phyloP scores from a whole-genome alignment of 2,888 invertebrate species.

The Drosophila paramelanica region DNA sequence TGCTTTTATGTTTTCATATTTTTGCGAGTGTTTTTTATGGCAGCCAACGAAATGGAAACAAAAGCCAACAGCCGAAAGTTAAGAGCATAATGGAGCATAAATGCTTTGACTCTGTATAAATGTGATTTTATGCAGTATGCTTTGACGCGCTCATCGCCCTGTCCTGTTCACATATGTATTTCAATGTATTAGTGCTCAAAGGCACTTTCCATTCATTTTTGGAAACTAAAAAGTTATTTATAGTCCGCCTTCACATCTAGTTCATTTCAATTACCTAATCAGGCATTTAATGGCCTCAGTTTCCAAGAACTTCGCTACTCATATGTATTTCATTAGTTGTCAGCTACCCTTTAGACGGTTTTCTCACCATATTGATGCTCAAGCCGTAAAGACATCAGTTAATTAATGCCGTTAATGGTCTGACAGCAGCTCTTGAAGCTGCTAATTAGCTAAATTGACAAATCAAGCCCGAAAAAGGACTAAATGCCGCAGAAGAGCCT shows the following conservation, averaged over 20 bases:
- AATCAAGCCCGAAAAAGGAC: constrained; percentile 53
- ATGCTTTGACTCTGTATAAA: constrained; percentile 70
- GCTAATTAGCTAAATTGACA: constrained; percentile 75
- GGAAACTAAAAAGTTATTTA: too few species aligned
- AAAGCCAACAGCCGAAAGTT: constrained; percentile 57
- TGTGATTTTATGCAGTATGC: constrained; percentile 68
- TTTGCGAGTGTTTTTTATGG: constrained; percentile 60
- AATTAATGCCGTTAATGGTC: constrained; percentile 69
- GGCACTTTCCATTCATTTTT: constrained; percentile 17
- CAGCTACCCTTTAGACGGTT: background rate
- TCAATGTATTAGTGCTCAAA: background rate
- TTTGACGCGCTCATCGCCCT: constrained; percentile 45
- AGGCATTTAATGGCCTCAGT: background rate
- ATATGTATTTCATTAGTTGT: background rate
- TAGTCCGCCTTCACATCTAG: background rate
- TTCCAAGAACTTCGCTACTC: background rate
- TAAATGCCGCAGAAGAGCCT: constrained; percentile 17
- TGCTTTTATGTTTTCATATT: constrained; percentile 56
- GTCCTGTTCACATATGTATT: constrained; percentile 11
- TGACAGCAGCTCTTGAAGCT: constrained; percentile 46
- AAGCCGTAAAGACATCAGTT: constrained; percentile 64
- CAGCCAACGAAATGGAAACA: constrained; percentile 47
- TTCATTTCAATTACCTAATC: constrained; percentile 14
- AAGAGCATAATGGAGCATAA: constrained; percentile 77
- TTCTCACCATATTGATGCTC: constrained; percentile 32